Evolutionary conservation across 2,888 invertebrate genomes (phyloP), one percentile per base, ranked within the genome.

Genomic region (Drosophila leonis): DNA sequence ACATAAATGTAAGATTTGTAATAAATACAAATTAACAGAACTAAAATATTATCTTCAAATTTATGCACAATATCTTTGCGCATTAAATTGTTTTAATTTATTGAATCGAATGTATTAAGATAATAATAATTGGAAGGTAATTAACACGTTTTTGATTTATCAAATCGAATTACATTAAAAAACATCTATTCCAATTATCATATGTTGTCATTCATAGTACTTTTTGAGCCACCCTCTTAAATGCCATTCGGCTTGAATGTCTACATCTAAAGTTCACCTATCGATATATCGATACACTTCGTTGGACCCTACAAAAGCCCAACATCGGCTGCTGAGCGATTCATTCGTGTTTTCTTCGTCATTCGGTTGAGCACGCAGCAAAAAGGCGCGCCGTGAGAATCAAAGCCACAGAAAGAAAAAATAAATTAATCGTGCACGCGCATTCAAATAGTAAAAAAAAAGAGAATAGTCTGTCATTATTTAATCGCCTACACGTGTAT

Each of bases 291-390:
- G 74, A 69, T 74, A 69, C 9, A 37, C 18, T 8, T 39, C 20
- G 31, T 29, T 44, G 27, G 31, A 27, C n/a, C 55, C 55, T 77
- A 77, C 77, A 75, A 51, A 77, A 74, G 64, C 42, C 37, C n/a
- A 13, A 41, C 44, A 55, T 78, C 75, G 78, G 46, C 35, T 51
- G 57, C 2, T 39, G 31, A 42, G 20, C 51, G 59, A 55, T 4
- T 71, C 77, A 77, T 77, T 77, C 77, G 77, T 77, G 75, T 66
- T 74, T 61, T 62, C 54, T 3, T 75, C 75, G 61, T 77, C 61
- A 46, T 75, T 71, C 75, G 64, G 65, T 66, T 46, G 7, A 64
- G 51, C 37, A 62, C 33, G 33, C 18, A 49, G 31, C 27, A 24
- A 6, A 6, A 37, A 42, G 12, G 18, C 54, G 48, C 35, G 39